Conservation (phyloP, 1,140 invertebrate genomes). For the Drosophila truncata region DNA sequence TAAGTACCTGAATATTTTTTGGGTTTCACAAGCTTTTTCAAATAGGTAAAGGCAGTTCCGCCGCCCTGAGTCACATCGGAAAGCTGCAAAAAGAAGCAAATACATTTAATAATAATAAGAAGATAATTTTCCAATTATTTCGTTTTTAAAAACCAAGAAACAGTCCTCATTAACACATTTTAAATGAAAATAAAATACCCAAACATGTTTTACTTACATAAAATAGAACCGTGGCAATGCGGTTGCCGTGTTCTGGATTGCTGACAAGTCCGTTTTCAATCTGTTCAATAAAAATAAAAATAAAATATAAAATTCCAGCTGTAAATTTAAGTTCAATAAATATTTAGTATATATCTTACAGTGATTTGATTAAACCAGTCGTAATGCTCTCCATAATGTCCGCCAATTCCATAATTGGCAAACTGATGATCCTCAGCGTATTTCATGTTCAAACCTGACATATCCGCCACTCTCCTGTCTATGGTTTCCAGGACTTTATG, state of each 20-base stretch:
- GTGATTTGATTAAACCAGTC: slow-evolving; percentile 85
- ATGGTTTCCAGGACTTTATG: slow-evolving; percentile 91
- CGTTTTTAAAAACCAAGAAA: no score
- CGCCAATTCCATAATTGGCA: slow-evolving; percentile 90
- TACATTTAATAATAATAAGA: neutral
- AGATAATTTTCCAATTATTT: no score
- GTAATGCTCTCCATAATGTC: slow-evolving; percentile 90
- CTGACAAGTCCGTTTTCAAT: slow-evolving; percentile 18
- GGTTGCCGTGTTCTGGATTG: slow-evolving; percentile 65
- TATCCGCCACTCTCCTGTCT: slow-evolving; percentile 90
- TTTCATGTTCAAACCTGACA: slow-evolving; percentile 93
- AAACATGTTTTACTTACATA: slow-evolving; percentile 64
- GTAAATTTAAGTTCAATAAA: neutral
- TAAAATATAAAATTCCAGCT: neutral
- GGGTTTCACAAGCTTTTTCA: slow-evolving; percentile 93
- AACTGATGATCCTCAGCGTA: slow-evolving; percentile 89
- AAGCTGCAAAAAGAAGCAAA: slow-evolving; percentile 88
- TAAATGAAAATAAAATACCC: neutral
- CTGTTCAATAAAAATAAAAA: neutral
- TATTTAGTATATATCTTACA: slow-evolving; percentile 32
- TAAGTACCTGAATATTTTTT: slow-evolving; percentile 87
- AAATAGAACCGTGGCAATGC: slow-evolving; percentile 79
- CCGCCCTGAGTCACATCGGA: slow-evolving; percentile 97
- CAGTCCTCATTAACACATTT: neutral
- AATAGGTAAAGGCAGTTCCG: slow-evolving; percentile 95